phyloP scores from a whole-genome alignment of 2,888 invertebrate species.

The Marronus borbonicus region DNA sequence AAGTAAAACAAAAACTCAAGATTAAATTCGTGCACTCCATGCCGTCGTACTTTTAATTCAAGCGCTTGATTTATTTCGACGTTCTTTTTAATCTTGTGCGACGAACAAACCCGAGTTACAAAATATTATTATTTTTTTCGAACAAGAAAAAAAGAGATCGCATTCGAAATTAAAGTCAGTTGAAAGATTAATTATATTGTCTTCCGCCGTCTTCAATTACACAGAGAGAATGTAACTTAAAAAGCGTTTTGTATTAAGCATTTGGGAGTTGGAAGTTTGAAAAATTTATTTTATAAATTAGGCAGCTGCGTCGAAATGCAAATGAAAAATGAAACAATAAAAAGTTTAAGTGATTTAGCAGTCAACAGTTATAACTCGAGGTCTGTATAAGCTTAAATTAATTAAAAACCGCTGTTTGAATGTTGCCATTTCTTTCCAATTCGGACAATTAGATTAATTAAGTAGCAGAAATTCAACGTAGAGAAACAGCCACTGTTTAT shows the following conservation, averaged over 20 bases:
- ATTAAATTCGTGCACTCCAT: slow-evolving; percentile 30
- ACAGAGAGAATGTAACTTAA: background rate
- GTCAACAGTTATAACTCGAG: background rate
- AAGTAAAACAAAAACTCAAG: slow-evolving; percentile 33
- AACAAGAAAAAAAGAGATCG: slow-evolving; percentile 2
- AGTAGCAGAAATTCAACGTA: too few relatives aligned
- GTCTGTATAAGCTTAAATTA: background rate
- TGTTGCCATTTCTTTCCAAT: too few relatives aligned
- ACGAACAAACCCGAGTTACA: slow-evolving; percentile 22
- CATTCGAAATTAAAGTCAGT: slow-evolving; percentile 36
- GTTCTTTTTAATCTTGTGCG: slow-evolving; percentile 36
- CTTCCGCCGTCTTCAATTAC: slow-evolving; percentile 12
- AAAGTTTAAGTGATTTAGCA: background rate
- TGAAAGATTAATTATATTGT: slow-evolving; percentile 31
- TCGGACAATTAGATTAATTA: too few relatives aligned
- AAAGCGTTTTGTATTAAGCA: background rate
- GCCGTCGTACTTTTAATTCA: slow-evolving; percentile 38
- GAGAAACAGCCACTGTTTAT: too few relatives aligned
- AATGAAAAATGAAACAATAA: background rate
- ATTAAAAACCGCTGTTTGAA: too few relatives aligned
- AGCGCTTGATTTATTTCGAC: slow-evolving; percentile 43
- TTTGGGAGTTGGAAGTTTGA: background rate
- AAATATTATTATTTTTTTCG: slow-evolving; percentile 30
- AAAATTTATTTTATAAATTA: background rate
- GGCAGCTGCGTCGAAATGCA: background rate